Evolutionary conservation across 2,888 invertebrate species (phyloP).

Genomic region (Drosophila macrospina): DNA sequence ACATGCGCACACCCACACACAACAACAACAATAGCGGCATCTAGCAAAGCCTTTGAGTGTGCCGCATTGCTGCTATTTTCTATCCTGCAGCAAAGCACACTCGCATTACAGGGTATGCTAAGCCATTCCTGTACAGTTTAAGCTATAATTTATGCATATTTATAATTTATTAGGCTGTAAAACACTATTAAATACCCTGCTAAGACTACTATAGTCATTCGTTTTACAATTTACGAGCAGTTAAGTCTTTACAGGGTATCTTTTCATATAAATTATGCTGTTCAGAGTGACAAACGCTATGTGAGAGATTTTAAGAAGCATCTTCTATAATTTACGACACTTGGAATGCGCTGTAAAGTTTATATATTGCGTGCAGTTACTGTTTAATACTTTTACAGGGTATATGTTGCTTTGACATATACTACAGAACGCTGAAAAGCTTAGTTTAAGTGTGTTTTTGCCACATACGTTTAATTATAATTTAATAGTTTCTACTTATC

Average conservation of each 20-base stretch:
- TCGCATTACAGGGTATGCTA: slow-evolving; percentile 20
- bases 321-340: not conserved
- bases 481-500: not conserved
- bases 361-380: no score
- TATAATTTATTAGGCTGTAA: not conserved
- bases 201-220: not conserved
- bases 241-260: not conserved
- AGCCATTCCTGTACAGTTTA: slow-evolving; percentile 1
- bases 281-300: not conserved
- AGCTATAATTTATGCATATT: slow-evolving; percentile 8
- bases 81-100: not conserved
- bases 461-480: no score
- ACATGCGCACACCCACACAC: slow-evolving; percentile 18
- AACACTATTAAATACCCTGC: not conserved
- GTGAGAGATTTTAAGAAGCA: not conserved
- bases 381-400: not conserved
- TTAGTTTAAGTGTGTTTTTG: no score
- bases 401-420: no score
- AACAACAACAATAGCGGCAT: slow-evolving; percentile 5
- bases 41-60: slow-evolving; percentile 39
- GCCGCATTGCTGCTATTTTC: slow-evolving; percentile 27
- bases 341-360: no score
- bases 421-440: no score
- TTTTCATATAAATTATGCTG: no score
- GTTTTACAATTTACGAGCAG: not conserved